These are phyloP conservation scores for Agonopterix alstromeriana DNA, from an alignment of 2,888 invertebrate genomes.

Conservation along the genomic window DNA sequence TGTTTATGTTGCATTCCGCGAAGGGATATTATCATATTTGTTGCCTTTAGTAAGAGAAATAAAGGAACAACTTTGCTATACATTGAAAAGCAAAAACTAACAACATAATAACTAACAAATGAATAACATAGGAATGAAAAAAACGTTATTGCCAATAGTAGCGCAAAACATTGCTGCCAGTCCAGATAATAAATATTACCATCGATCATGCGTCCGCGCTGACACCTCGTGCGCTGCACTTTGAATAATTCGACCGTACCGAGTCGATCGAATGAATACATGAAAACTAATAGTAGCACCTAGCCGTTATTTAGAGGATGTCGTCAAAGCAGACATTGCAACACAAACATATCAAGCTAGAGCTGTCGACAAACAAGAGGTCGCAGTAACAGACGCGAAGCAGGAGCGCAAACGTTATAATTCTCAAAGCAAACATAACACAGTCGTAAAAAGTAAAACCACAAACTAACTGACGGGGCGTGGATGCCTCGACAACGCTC, in stretches of 20 bases:
- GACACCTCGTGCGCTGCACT: constrained; percentile 23
- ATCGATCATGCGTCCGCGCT: constrained; percentile 33
- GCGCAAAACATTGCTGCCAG: constrained; percentile 13
- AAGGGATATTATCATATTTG: too few relatives aligned
- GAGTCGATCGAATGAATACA: constrained; percentile 5
- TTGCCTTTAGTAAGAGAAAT: too few relatives aligned
- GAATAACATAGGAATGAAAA: neutral
- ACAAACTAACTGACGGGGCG: constrained; percentile 26
- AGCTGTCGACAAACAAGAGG: neutral
- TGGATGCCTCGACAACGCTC: constrained; percentile 35
- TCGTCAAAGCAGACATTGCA: neutral
- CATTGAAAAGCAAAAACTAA: too few relatives aligned
- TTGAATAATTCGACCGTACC: constrained; percentile 4
- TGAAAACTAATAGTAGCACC: neutral
- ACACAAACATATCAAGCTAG: neutral
- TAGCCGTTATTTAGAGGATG: neutral
- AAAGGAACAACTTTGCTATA: too few relatives aligned
- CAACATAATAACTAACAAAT: neutral
- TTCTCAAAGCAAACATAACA: constrained; percentile 23
- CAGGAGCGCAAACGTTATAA: constrained; percentile 16
- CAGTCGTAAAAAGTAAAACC: constrained; percentile 27
- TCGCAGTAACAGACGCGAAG: constrained; percentile 1
- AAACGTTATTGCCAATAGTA: constrained; percentile 5
- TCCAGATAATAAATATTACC: constrained; percentile 29
- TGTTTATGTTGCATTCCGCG: too few relatives aligned